These are phyloP conservation scores for Sinella curviseta DNA, from an alignment of 1,140 invertebrate genomes.

Conservation along the genomic window DNA sequence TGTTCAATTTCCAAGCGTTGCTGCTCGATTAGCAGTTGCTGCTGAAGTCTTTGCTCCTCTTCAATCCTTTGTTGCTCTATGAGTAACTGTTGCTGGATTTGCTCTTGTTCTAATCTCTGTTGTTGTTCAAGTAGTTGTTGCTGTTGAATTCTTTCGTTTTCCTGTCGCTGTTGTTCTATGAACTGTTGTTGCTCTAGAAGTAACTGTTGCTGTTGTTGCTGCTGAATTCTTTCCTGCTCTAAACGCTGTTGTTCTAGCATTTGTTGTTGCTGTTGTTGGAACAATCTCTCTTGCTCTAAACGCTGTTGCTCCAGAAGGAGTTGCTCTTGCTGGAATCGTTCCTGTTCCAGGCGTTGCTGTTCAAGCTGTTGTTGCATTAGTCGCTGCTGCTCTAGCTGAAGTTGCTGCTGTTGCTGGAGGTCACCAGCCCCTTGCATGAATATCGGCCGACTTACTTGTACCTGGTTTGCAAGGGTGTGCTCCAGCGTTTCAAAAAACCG, in stretches of 20 bases:
- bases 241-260: not conserved
- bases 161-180: not conserved
- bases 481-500: conserved; percentile 44
- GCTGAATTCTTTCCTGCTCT: too few relatives aligned
- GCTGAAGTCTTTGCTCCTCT: not conserved
- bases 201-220: conserved; percentile 29
- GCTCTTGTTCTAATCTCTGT: not conserved
- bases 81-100: not conserved
- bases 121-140: conserved; percentile 14
- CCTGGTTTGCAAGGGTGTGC: conserved; percentile 2
- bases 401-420: conserved; percentile 5
- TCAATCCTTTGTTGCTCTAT: not conserved
- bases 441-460: not conserved
- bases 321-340: not conserved
- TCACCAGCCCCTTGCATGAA: not conserved
- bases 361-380: not conserved
- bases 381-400: conserved; percentile 28
- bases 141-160: conserved; percentile 38
- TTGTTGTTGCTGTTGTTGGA: not conserved
- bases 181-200: conserved; percentile 29
- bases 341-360: not conserved
- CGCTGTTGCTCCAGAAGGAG: conserved; percentile 34
- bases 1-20: not conserved
- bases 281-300: conserved; percentile 10
- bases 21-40: not conserved